Conservation (phyloP, 2,113 vertebrate genomes). For the Benthochromis sp. region DNA sequence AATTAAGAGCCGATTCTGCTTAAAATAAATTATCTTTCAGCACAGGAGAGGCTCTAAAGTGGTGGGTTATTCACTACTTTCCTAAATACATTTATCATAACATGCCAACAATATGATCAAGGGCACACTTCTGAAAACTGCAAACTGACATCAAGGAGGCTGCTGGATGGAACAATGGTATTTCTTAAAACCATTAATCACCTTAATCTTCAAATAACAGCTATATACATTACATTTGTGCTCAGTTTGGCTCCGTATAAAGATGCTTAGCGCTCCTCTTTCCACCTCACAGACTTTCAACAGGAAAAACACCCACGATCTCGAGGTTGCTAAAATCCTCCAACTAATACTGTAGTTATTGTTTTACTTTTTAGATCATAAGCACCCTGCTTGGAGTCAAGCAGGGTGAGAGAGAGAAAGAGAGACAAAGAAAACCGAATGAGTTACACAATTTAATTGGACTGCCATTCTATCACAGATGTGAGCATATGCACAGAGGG, state of each 20-base stretch:
- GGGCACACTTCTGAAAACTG: not conserved
- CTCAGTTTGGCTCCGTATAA: not conserved
- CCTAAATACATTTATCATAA: not conserved
- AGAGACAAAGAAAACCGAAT: not conserved
- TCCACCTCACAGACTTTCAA: not conserved
- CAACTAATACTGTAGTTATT: not conserved
- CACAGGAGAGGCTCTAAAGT: not conserved
- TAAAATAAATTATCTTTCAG: not conserved
- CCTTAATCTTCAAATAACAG: constrained; percentile 1
- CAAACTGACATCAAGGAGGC: not conserved
- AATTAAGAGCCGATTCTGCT: not conserved
- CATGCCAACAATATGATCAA: not conserved
- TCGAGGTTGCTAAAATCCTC: not conserved
- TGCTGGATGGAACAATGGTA: not conserved
- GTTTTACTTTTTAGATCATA: constrained; percentile 29
- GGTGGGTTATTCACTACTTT: not conserved
- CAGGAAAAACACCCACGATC: constrained; percentile 4
- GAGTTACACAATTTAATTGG: constrained; percentile 15
- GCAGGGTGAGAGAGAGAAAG: not conserved
- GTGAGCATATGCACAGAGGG: not conserved
- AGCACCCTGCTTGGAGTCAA: constrained; percentile 7
- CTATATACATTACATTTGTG: not conserved
- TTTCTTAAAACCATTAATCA: not conserved
- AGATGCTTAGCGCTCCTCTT: not conserved
- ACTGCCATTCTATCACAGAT: constrained; percentile 10